Conservation (phyloP, 2,888 invertebrate genomes). For the Pollenia amentaria region DNA sequence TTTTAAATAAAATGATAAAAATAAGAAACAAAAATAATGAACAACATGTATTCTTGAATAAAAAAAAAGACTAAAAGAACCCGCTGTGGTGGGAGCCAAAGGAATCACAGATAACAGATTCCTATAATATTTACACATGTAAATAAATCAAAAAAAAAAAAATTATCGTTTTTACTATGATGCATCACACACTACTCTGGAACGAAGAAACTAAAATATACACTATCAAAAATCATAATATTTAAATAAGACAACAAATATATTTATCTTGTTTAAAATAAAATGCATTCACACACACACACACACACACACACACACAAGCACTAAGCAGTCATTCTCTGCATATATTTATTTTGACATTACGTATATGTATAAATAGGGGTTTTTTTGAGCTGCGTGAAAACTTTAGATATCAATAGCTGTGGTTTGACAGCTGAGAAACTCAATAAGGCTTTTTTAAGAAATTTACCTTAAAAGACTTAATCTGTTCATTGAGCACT, state of each 20-base stretch:
- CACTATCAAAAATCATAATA: constrained; percentile 3
- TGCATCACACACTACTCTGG: constrained; percentile 3
- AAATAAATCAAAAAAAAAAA: constrained; percentile 67
- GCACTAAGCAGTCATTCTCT: too few species aligned
- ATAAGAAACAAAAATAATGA: background rate
- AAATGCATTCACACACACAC: constrained; percentile 6
- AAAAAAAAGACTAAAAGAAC: constrained; percentile 17
- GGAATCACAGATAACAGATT: background rate
- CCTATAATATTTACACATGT: constrained; percentile 28
- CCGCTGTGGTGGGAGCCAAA: background rate
- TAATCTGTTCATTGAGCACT: too few species aligned
- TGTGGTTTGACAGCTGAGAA: too few species aligned
- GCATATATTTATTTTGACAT: background rate
- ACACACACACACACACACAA: background rate
- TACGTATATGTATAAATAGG: background rate
- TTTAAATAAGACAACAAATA: constrained; percentile 31
- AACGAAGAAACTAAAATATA: background rate
- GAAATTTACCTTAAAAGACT: too few species aligned
- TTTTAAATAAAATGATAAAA: too few species aligned
- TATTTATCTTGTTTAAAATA: constrained; percentile 18
- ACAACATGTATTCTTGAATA: too few species aligned
- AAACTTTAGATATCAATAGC: too few species aligned
- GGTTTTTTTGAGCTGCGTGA: too few species aligned
- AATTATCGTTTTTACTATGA: constrained; percentile 38
- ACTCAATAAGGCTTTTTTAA: too few species aligned